phyloP scores from a whole-genome alignment of 1,140 invertebrate species.

The Rhyacophila brunnea region DNA sequence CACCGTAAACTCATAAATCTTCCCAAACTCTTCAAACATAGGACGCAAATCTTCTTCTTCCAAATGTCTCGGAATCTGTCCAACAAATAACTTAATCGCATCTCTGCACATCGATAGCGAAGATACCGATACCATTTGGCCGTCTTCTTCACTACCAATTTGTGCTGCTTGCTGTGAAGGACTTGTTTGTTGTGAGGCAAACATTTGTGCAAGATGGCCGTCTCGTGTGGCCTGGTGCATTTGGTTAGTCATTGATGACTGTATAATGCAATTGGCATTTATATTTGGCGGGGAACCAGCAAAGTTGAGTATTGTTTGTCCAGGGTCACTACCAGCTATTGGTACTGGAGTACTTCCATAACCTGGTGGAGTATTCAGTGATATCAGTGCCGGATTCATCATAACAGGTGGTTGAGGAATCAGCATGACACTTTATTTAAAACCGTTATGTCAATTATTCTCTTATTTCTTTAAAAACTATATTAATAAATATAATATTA shows the following conservation, averaged over 20 bases:
- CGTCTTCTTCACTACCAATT: background rate
- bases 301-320: conserved; percentile 15
- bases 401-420: conserved; percentile 21
- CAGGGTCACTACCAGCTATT: conserved; percentile 14
- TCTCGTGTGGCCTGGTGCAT: conserved; percentile 8
- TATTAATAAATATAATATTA: background rate
- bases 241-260: conserved; percentile 29
- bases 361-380: conserved; percentile 24
- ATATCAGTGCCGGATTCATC: conserved; percentile 33
- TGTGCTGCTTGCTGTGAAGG: conserved; percentile 36
- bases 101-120: conserved; percentile 53
- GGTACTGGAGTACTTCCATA: conserved; percentile 26
- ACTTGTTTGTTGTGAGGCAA: background rate
- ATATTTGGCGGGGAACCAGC: conserved; percentile 33
- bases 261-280: conserved; percentile 17
- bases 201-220: too few species aligned
- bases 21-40: conserved; percentile 90
- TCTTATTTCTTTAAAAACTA: background rate
- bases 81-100: conserved; percentile 85
- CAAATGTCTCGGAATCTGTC: conserved; percentile 89
- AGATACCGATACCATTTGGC: conserved; percentile 12
- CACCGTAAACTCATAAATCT: conserved; percentile 91
- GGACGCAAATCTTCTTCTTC: conserved; percentile 86
- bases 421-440: conserved; percentile 23
- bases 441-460: background rate